Evolutionary conservation across 2,113 vertebrate genomes (phyloP), one percentile per base, ranked within the genome.

Genomic region (Hoplias malabaricus): DNA sequence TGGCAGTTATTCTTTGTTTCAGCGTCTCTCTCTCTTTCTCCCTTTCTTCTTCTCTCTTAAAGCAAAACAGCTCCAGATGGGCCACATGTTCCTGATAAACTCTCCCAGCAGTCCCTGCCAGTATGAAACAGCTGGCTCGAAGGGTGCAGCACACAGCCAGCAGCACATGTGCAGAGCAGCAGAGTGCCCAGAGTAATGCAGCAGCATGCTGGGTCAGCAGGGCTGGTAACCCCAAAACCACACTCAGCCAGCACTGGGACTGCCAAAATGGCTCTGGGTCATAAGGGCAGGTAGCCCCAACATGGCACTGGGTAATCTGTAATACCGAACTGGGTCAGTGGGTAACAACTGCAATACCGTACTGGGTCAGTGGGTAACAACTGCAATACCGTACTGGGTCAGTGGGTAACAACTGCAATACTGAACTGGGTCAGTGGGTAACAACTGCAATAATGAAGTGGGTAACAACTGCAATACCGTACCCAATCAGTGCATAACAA

Each of bases 21-120:
- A 11, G 11, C 19, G 25, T 21, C 3, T 10, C 50, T 40, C 63
- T 77, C 31, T 72, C 59, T 46, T 27, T 10, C 38, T 59, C 43
- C 53, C 33, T 75, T 29, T 29, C 25, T 48, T 2, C 4, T 19
- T 54, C 65, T 29, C 23, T 13, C 16, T 34, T 36, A 73, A 65
- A 62, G 77, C 86, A 91, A 90, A 92, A 86, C 87, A 86, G 82
- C 81, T 91, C 90, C 92, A 92, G 91, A 91, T 91, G 92, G 87
- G 83, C 85, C 88, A 90, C 85, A 90, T 90, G 90, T 83, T 87
- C 80, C 79, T 85, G 83, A 91, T 91, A 88, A 89, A 90, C 79
- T 54, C 84, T 85, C 83, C 85, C 85, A 80, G 86, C 79, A 61
- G 73, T 16, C 36, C 25, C 67, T 77, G 69, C 63, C 56, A 77